A percentile compares a stretch with the other conserved stretches of the same genome.
Evolutionary conservation across 2,113 vertebrate genomes (phyloP).

Genomic region (Macroglossus sobrinus): DNA sequence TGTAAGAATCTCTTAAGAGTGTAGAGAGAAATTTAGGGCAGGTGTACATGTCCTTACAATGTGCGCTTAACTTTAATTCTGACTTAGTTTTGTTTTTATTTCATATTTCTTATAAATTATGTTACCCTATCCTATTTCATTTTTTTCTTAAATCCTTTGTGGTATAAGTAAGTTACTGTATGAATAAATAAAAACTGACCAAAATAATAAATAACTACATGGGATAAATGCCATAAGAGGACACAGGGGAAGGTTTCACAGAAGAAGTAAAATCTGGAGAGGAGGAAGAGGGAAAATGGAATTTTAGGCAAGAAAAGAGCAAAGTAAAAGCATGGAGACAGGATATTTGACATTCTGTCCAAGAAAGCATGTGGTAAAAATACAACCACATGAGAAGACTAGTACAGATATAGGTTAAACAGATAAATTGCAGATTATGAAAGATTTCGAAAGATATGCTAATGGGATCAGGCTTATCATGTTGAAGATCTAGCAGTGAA

Average conservation of each 20-base stretch:
- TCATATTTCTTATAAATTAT: not conserved
- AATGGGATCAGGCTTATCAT: not conserved
- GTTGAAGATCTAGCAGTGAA: not conserved
- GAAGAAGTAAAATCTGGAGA: not conserved
- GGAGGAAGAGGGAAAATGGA: not conserved
- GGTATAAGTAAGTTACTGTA: not conserved
- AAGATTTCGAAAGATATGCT: not conserved
- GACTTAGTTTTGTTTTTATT: constrained; percentile 18
- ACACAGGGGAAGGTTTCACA: not conserved
- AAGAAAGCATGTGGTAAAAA: not conserved
- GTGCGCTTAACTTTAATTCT: not conserved
- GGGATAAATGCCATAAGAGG: not conserved
- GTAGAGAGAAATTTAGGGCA: not conserved
- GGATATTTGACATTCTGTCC: not conserved
- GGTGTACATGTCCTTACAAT: not conserved
- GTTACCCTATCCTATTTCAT: not conserved
- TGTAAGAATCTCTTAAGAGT: not conserved
- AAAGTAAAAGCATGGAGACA: not conserved
- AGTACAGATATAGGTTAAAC: not conserved
- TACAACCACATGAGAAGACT: not conserved
- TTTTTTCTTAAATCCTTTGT: not conserved
- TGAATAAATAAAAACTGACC: not conserved
- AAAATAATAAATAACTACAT: not conserved
- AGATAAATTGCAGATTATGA: not conserved
- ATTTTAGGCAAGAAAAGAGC: not conserved